Conservation (phyloP, 2,113 vertebrate species). For the Tamias sibiricus region DNA sequence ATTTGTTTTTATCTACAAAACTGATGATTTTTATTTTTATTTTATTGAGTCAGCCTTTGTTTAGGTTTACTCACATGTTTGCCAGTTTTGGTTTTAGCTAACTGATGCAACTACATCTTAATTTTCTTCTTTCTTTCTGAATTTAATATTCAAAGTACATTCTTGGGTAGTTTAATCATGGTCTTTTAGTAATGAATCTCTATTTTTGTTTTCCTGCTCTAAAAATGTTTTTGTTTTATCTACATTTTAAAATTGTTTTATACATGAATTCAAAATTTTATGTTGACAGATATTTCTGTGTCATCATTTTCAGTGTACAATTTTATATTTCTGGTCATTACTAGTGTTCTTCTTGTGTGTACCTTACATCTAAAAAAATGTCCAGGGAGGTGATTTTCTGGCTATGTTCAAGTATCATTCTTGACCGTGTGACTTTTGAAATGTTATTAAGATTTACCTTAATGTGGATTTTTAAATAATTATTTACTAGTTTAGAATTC, state of each 20-base stretch:
- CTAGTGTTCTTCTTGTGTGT: neutral
- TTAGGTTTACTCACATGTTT: neutral
- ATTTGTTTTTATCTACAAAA: neutral
- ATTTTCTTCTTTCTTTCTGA: neutral
- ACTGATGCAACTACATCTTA: neutral
- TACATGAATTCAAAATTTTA: neutral
- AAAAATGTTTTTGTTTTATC: neutral
- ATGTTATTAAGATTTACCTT: neutral
- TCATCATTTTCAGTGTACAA: neutral
- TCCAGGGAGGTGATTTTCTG: neutral
- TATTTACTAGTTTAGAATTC: neutral
- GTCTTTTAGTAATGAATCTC: neutral
- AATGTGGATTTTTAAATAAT: neutral
- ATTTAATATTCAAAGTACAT: conserved; percentile 33
- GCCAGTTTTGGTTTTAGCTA: neutral
- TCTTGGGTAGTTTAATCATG: neutral
- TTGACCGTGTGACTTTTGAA: neutral
- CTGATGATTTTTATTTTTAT: neutral
- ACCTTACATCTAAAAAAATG: neutral
- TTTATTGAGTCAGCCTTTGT: neutral
- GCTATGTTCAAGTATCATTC: neutral
- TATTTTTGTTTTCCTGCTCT: neutral
- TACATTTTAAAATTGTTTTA: conserved; percentile 7
- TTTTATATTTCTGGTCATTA: neutral
- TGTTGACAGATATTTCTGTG: neutral